Base-by-base conservation (phyloP, 2,888 invertebrate species). In the Catocala nupta region DNA sequence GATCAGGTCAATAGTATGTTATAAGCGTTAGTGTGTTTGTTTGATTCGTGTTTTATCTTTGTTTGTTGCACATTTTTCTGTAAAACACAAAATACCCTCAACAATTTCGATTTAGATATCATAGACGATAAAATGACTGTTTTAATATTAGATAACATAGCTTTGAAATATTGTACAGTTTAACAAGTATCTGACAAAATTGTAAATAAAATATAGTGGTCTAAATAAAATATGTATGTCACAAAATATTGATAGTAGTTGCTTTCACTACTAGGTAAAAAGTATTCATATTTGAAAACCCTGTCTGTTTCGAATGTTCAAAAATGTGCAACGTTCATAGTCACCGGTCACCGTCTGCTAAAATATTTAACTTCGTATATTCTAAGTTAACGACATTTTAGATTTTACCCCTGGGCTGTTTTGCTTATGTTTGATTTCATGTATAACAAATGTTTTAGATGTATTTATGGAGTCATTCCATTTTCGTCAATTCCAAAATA, bases 361-460 rank as follows among this genome's bases (percentile, higher is more conserved):
- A 90, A 90, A 90, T 89, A 84, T 86, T 85, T 90, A 88, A 90
- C 90, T 91, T 90, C 78, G 75, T 81, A 62, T 75, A 68, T 76
- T 82, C 80, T 87, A 90, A 91, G 90, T 90, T 91, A 87, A 86
- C 77, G 78, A 82, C 68, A 88, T 91, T 90, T 91, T 90, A 89
- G 89, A 83, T 85, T 67, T 78, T 64, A 75, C 54, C 59, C 60
- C 75, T 81, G 80, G 81, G 78, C 81, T 83, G 80, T 73, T 64
- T 65, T 69, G 59, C 68, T 67, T 71, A 75, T 69, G 62, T 71
- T 70, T 63, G 33, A 43, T 60, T 64, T 61, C 63, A 25, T 25
- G 1, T 25, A 25, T 25, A 25, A 25, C 57, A 63, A 69, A 13
- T 63, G 55, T 68, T 67, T 66, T 36, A 56, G 12, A 63, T 33